A percentile compares a stretch with the other conserved stretches of the same genome.
Conservation (phyloP, 2,888 invertebrate species). For the Hirtodrosophila confusa region DNA sequence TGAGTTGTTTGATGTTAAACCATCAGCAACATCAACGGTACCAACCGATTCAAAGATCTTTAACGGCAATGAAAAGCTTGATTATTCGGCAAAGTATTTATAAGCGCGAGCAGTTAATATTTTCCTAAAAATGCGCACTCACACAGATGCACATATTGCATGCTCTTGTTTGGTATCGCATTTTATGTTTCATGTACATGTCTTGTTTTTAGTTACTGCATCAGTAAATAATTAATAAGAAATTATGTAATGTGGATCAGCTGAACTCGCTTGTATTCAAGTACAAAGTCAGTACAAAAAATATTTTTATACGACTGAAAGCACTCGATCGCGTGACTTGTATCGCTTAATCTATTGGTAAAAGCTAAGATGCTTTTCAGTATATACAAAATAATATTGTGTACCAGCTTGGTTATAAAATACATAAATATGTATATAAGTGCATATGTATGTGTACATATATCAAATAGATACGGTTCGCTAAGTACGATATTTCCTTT, state of each 20-base stretch:
- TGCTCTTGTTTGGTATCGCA: conserved; percentile 4
- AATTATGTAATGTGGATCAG: conserved; percentile 59
- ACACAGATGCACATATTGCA: conserved; percentile 1
- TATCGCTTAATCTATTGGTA: conserved; percentile 12
- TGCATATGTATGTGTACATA: conserved; percentile 8
- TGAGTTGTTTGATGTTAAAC: conserved; percentile 1
- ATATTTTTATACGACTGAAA: conserved; percentile 42
- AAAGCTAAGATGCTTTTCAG: conserved; percentile 4
- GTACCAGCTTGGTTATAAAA: not conserved
- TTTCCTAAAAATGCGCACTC: conserved; percentile 1
- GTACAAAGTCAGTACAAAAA: conserved; percentile 41
- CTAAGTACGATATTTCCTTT: conserved; percentile 28
- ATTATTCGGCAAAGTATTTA: conserved; percentile 30
- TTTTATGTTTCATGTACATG: conserved; percentile 2
- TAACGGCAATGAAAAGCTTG: conserved; percentile 39
- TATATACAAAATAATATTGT: conserved; percentile 4
- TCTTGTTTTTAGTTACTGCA: not conserved
- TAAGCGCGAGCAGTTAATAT: conserved; percentile 16
- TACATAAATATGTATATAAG: not conserved
- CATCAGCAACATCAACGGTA: too few species aligned
- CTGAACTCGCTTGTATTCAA: conserved; percentile 38
- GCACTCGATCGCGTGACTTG: conserved; percentile 53
- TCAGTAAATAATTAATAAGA: conserved; percentile 12
- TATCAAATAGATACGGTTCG: conserved; percentile 30
- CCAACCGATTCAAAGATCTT: conserved; percentile 20